Conservation (phyloP, 1,140 invertebrate species). For the Bombus fervidus region DNA sequence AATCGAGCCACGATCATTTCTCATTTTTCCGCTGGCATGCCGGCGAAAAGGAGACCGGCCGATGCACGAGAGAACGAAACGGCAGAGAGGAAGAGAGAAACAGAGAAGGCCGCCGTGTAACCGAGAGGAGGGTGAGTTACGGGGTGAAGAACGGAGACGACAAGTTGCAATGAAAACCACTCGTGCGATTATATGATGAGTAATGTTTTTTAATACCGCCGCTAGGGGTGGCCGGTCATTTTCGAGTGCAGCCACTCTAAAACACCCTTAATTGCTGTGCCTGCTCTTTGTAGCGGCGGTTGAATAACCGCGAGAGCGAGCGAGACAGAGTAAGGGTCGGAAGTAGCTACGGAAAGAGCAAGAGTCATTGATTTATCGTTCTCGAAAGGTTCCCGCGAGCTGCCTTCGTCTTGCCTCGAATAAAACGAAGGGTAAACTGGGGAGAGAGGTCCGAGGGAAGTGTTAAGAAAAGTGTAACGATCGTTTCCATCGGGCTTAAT, state of each 20-base stretch:
- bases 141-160: constrained; percentile 35
- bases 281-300: constrained; percentile 69
- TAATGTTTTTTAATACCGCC: constrained; percentile 83
- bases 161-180: constrained; percentile 62
- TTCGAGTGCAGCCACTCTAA: constrained; percentile 81
- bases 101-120: neutral
- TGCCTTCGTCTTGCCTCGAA: constrained; percentile 57
- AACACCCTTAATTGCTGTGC: constrained; percentile 82
- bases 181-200: constrained; percentile 81
- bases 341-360: constrained; percentile 37
- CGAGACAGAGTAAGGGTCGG: constrained; percentile 46
- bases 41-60: constrained; percentile 45
- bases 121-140: constrained; percentile 11
- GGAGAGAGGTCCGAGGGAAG: neutral
- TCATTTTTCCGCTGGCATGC: constrained; percentile 78
- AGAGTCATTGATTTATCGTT: constrained; percentile 78
- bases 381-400: constrained; percentile 49
- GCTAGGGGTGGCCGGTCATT: constrained; percentile 68
- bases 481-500: constrained; percentile 57
- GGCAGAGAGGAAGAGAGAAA: neutral
- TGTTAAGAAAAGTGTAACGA: constrained; percentile 64
- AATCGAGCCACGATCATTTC: constrained; percentile 81
- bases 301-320: constrained; percentile 53
- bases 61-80: constrained; percentile 60
- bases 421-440: constrained; percentile 35